These are phyloP conservation scores for Pteropus alecto DNA, from an alignment of 2,113 vertebrate species.

Conservation along the genomic window DNA sequence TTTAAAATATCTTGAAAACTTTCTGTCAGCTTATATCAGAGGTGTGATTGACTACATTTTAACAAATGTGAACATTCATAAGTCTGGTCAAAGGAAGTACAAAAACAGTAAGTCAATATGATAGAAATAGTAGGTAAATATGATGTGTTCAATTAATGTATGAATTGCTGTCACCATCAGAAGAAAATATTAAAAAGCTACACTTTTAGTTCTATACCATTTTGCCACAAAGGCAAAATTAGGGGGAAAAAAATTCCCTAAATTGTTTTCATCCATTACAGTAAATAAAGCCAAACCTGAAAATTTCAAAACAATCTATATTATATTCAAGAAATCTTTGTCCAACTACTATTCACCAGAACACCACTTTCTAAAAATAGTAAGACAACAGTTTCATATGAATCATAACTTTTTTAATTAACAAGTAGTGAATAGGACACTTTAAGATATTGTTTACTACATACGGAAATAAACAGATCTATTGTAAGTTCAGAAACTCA, in stretches of 20 bases:
- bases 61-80: slow-evolving; percentile 60
- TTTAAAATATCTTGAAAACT: slow-evolving; percentile 68
- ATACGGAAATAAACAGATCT: slow-evolving; percentile 76
- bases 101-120: slow-evolving; percentile 61
- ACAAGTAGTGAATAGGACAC: slow-evolving; percentile 73
- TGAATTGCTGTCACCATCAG: slow-evolving; percentile 60
- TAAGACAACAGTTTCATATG: slow-evolving; percentile 79
- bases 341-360: slow-evolving; percentile 56
- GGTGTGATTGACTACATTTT: slow-evolving; percentile 66
- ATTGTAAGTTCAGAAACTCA: slow-evolving; percentile 73
- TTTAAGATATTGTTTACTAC: slow-evolving; percentile 74
- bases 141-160: slow-evolving; percentile 70
- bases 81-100: slow-evolving; percentile 57
- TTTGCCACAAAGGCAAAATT: slow-evolving; percentile 49
- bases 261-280: slow-evolving; percentile 48
- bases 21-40: slow-evolving; percentile 57
- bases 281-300: slow-evolving; percentile 48
- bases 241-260: slow-evolving; percentile 16
- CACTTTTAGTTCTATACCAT: slow-evolving; percentile 45
- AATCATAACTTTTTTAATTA: slow-evolving; percentile 78
- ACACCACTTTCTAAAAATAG: slow-evolving; percentile 75
- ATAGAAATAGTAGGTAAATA: slow-evolving; percentile 54
- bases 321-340: slow-evolving; percentile 61
- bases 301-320: slow-evolving; percentile 52
- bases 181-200: slow-evolving; percentile 51